Percentiles rank a stretch among this genome's conserved stretches.
Conservation (phyloP, 2,113 vertebrate species). For the Syngnathus typhle region DNA sequence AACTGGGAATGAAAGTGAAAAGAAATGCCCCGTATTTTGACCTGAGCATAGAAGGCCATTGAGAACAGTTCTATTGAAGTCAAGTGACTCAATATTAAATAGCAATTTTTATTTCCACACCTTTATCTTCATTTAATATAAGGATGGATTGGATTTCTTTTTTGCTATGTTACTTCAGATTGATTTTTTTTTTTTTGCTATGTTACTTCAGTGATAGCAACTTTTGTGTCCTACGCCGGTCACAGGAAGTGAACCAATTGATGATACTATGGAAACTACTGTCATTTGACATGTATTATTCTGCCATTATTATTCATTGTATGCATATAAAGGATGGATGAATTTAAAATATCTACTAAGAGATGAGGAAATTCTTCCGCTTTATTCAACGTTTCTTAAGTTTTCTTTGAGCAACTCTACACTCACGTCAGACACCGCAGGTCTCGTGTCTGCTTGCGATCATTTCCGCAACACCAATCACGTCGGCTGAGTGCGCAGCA, state of each 20-base stretch:
- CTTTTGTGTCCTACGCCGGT: neutral
- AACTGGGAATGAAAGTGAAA: neutral
- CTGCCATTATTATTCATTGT: constrained; percentile 5
- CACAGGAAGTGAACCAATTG: neutral
- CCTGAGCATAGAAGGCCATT: neutral
- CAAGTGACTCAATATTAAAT: neutral
- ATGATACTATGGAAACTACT: neutral
- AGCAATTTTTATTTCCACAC: neutral
- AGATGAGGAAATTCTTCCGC: neutral
- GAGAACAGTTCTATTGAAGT: neutral
- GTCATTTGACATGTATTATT: neutral
- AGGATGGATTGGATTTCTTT: too few relatives aligned
- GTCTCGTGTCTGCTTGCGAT: constrained; percentile 5
- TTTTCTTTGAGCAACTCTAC: constrained; percentile 1
- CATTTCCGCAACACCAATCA: constrained; percentile 48
- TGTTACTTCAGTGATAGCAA: too few relatives aligned
- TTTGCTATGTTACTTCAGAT: too few relatives aligned
- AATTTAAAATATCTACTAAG: neutral
- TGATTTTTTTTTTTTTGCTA: too few relatives aligned
- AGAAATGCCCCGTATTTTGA: neutral
- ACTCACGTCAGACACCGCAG: constrained; percentile 26
- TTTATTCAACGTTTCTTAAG: neutral
- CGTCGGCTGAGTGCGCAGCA: constrained; percentile 42
- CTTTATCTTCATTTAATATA: neutral
- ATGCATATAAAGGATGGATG: neutral